Base-by-base conservation (phyloP, 2,888 invertebrate species). In the Morpho helenor region DNA sequence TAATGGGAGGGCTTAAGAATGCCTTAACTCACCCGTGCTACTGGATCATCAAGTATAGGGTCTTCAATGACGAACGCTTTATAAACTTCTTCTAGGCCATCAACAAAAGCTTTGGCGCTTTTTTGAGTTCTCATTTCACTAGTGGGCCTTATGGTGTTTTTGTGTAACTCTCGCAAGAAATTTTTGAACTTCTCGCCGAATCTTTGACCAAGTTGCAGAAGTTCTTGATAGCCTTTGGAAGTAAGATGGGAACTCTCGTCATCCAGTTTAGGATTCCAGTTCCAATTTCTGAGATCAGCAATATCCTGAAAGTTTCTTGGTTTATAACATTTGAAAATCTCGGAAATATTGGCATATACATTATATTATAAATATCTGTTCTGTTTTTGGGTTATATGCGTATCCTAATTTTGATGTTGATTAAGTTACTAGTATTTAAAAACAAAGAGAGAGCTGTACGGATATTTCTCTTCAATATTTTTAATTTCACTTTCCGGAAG, bases 211-310 rank as follows among this genome's bases (percentile, higher is more conserved):
- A 94, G 80, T 51, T 91, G 83, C 61, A 84, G 88, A 58, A 94
- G 70, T 71, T 95, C 94, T 58, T 92, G 89, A 70, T 82, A 84
- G 3, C 91, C 91, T 50, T 61, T 52, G 1, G 76, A 71, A 2
- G 93, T 92, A 58, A 95, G 76, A 42, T 79, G 75, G 57, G 91
- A 80, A 40, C 91, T 91, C 47, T 83, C 77, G 8, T 85, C 79
- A 43, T 80, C 77, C 41, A 94, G 80, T 60, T 91, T 91, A 2
- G 84, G 76, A 66, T 93, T 88, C 89, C 93, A 93, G 47, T 82
- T 82, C 94, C 94, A 94, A 60, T 88, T 82, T 68, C 87, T 86
- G 8, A 95, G 75, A 59, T 91, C 83, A 47, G 92, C 84, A 50
- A 94, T 79, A 76, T 95, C 95, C 60, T 89, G 84, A 3, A 80